These are phyloP conservation scores for Parnassius smintheus DNA, from an alignment of 2,888 invertebrate genomes.

Conservation along the genomic window DNA sequence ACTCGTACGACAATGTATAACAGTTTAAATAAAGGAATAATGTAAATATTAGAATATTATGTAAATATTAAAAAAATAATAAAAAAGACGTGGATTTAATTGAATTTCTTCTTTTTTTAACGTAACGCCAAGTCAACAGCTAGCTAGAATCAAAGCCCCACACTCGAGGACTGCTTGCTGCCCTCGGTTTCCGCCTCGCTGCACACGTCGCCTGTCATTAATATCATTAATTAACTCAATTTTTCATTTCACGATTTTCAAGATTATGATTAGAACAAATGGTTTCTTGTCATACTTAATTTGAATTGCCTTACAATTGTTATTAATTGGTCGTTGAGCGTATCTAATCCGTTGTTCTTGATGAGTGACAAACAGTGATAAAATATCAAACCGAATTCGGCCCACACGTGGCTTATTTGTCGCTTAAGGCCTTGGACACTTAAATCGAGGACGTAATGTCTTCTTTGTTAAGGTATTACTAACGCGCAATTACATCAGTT, in stretches of 20 bases:
- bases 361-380: no score
- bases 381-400: no score
- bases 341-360: no score
- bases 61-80: no score
- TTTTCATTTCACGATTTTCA: constrained; percentile 34
- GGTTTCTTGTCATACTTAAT: constrained; percentile 15
- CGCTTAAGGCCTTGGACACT: no score
- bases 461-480: no score
- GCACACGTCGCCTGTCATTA: constrained; percentile 39
- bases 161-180: constrained; percentile 3
- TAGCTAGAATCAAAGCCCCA: constrained; percentile 13
- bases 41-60: no score
- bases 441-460: no score
- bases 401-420: no score
- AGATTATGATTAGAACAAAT: constrained; percentile 29
- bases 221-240: constrained; percentile 43
- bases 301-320: constrained; percentile 9
- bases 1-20: no score
- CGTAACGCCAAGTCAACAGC: constrained; percentile 5
- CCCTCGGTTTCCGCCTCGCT: constrained; percentile 36
- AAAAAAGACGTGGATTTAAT: neutral
- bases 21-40: no score
- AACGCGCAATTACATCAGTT: no score
- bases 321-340: constrained; percentile 10
- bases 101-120: neutral